Base-by-base conservation (phyloP, 2,113 vertebrate genomes). In the Hepsetus odoe region DNA sequence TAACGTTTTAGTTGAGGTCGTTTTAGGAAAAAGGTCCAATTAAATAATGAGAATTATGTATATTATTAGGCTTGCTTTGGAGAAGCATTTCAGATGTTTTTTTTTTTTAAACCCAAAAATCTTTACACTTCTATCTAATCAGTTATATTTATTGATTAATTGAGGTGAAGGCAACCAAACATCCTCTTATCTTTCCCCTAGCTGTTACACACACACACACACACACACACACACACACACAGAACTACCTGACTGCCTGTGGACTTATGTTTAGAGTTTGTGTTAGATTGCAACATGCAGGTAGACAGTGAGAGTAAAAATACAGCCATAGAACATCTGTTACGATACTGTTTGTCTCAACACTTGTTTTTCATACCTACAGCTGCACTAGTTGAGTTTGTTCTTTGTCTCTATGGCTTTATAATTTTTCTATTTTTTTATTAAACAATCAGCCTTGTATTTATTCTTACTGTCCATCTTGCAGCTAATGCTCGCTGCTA, bases 401-500 rank as follows among this genome's bases (percentile, higher is more conserved):
- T 85, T 76, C 30, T 69, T 24, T 82, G 65, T 88, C 80, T 86
- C 20, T 89, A 68, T 81, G 76, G 86, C 79, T 90, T 88, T 87
- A 83, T 82, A 64, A 86, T 84, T 84, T 74, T 87, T 86, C 76
- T 82, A 82, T 88, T 86, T 89, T 74, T 89, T 82, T 87, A 82
- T 86, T 71, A 22, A 78, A 61, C 61, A 74, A 84, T 84, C 80
- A 76, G 84, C 85, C 83, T 85, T 86, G 86, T 86, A 76, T 35
- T 9, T 72, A 82, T 79, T 87, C 28, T 79, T 72, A 87, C 1
- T 79, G 86, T 88, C 64, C 80, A 88, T 89, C 75, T 84, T 64
- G 85, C 87, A 87, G 89, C 88, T 86, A 58, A 76, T 11, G 70
- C 87, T 86, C 44, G 83, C 89, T 90, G 90, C 90, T 89, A 78